Evolutionary conservation across 2,797 vertebrate genomes (phyloP), one percentile per base, ranked within the genome.

Genomic region (Selene dorsalis): DNA sequence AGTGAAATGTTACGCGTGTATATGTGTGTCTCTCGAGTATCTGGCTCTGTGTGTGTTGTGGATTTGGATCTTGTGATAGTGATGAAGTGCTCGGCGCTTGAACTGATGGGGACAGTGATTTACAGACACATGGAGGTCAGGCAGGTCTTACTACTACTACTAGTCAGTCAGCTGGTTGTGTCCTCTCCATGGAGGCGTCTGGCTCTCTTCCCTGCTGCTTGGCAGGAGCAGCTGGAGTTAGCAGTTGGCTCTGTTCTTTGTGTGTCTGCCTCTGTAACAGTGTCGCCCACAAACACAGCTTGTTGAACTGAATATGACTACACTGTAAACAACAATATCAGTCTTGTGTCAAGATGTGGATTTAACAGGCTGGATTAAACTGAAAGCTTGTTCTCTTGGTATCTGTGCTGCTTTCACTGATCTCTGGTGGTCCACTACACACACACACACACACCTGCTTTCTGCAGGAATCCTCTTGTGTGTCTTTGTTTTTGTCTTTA

Each of bases 231-330:
- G 69, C 72, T 52, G 50, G 20, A 61, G 50, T 58, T 52, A 60
- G 50, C 53, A 30, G 41, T 65, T 11, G 17, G 38, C 52, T 75
- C 39, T 74, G 71, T 77, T 79, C 65, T 88, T 75, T 85, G 75
- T 73, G 4, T 45, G 64, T 62, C 52, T 48, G 43, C 35, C 69
- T 38, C 0, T 32, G 35, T 28, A 75, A 53, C 59, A 9, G 56
- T n/a, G 64, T 52, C 38, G 20, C 24, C 24, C 43, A 74, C 67
- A 69, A 59, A 64, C 73, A 47, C 69, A 53, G 52, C 80, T 41
- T 55, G 48, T 59, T 48, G 8, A 71, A 69, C 38, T 3, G 38
- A 50, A 20, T 18, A 48, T 3, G 22, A 52, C 68, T 43, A 10
- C 24, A 24, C 43, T 65, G 58, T 66, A 57, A 53, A 39, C 35